Percentiles rank a stretch among this genome's conserved stretches.
phyloP scores from a whole-genome alignment of 2,113 vertebrate genomes.

The Saguinus midas region DNA sequence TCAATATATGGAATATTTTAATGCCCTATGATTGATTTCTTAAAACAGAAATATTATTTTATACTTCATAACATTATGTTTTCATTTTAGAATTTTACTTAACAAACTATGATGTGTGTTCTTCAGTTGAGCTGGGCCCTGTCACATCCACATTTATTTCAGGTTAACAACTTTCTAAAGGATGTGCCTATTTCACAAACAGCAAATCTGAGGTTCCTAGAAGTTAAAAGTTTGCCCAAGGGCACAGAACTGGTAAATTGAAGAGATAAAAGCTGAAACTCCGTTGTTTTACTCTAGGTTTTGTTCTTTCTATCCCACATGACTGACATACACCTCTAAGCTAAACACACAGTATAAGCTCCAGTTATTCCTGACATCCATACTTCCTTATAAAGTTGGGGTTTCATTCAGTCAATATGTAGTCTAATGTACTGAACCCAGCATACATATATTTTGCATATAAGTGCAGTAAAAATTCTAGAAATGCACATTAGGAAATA shows the following conservation, averaged over 20 bases:
- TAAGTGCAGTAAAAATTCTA: neutral
- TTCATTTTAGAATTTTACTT: neutral
- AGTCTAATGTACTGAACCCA: neutral
- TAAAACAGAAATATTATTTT: neutral
- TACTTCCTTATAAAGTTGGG: neutral
- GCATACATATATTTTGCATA: neutral
- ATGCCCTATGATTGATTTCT: neutral
- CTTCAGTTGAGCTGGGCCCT: neutral
- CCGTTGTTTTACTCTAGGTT: neutral
- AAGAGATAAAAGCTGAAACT: neutral
- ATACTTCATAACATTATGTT: neutral
- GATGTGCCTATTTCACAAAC: neutral
- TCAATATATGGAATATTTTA: slow-evolving; percentile 21
- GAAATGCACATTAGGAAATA: neutral
- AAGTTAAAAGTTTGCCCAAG: neutral
- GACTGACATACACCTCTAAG: neutral
- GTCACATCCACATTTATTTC: neutral
- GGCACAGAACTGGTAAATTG: neutral
- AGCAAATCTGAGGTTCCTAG: neutral
- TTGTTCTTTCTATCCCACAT: neutral
- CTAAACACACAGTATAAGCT: neutral
- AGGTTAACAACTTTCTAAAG: neutral
- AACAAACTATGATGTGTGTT: neutral
- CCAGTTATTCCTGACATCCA: neutral
- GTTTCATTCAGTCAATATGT: neutral